Percentiles rank a stretch among this genome's conserved stretches.
Evolutionary conservation across 2,888 invertebrate species (phyloP).

Genomic region (Theristus sp.): DNA sequence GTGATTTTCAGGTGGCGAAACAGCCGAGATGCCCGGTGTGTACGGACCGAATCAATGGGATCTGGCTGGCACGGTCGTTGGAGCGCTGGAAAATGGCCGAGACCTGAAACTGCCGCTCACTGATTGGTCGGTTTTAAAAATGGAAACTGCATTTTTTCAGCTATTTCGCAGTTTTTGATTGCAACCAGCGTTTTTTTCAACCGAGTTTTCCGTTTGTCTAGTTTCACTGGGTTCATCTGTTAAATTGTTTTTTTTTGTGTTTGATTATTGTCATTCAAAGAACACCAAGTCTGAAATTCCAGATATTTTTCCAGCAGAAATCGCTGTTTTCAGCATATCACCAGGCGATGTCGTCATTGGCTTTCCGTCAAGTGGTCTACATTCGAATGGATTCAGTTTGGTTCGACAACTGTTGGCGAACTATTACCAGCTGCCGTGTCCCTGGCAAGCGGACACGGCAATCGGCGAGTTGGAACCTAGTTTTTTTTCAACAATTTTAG

Average conservation of each 20-base stretch:
- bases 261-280: background rate
- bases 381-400: slow-evolving; percentile 82
- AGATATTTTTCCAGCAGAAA: no score
- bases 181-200: no score
- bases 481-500: no score
- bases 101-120: slow-evolving; percentile 36
- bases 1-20: slow-evolving; percentile 57
- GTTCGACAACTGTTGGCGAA: no score
- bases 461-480: slow-evolving; percentile 42
- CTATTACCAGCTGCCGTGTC: slow-evolving; percentile 54
- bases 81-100: slow-evolving; percentile 55
- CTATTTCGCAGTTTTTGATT: no score
- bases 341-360: slow-evolving; percentile 64
- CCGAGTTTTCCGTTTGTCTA: background rate
- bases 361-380: slow-evolving; percentile 69
- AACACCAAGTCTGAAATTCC: no score
- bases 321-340: slow-evolving; percentile 34
- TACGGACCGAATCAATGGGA: slow-evolving; percentile 74
- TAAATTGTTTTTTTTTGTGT: background rate
- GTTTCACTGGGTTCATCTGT: background rate
- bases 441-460: slow-evolving; percentile 42
- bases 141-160: background rate
- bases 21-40: slow-evolving; percentile 91
- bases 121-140: background rate
- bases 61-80: slow-evolving; percentile 83